A percentile compares a stretch with the other conserved stretches of the same genome.
These are phyloP conservation scores for Amphipoea lucens DNA, from an alignment of 2,888 invertebrate species.

Conservation along the genomic window DNA sequence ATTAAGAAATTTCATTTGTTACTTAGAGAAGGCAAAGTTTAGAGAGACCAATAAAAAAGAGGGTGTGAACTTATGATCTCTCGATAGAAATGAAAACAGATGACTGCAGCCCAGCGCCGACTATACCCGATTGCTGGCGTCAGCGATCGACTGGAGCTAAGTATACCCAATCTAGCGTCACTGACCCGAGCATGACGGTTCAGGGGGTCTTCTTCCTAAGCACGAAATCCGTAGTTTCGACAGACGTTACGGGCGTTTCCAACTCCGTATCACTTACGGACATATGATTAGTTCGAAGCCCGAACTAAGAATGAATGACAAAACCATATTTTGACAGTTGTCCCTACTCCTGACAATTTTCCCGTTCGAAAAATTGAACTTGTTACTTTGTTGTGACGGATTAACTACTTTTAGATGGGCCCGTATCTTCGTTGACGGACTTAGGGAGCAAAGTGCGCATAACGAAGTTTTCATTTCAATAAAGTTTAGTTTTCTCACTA, in stretches of 20 bases:
- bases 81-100: neutral
- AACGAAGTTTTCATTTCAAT: too few relatives aligned
- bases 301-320: neutral
- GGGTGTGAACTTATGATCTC: neutral
- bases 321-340: neutral
- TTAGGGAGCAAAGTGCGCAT: too few relatives aligned
- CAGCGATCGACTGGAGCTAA: too few relatives aligned
- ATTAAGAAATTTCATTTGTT: neutral
- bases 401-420: neutral
- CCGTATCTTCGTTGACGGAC: too few relatives aligned
- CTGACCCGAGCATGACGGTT: neutral
- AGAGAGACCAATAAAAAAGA: neutral
- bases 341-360: neutral
- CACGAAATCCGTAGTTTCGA: neutral
- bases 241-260: neutral
- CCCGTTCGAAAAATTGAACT: neutral
- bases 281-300: neutral
- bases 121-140: neutral
- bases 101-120: neutral
- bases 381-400: neutral
- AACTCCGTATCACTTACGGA: neutral
- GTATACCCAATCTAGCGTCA: neutral
- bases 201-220: neutral
- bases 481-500: neutral
- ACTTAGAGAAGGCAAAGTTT: neutral